Base-by-base conservation (phyloP, 2,888 invertebrate species). In the Pemphredon lugubris region DNA sequence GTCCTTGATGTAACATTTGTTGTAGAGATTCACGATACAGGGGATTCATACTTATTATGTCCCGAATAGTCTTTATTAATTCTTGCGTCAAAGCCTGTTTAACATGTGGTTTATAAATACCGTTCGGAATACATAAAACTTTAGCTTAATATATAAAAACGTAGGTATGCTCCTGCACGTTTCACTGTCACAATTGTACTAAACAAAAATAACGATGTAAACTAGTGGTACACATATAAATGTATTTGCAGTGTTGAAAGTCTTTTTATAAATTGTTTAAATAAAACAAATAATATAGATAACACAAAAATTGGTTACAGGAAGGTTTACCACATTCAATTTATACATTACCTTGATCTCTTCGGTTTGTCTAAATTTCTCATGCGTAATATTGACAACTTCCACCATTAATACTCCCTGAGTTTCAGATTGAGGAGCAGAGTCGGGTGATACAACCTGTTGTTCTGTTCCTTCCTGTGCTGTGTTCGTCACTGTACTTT, bases 21-120 rank as follows among this genome's bases (percentile, higher is more conserved):
- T 98, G 97, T n/a, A 99, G 93, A 53, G 98, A 97, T 89, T 99
- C 99, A 77, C 98, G 95, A 88, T 99, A 99, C 65, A 99, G 91
- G 0, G 98, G 98, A 93, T 99, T 99, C 92, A 99, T 93, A 77
- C 97, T 96, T 72, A 99, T 98, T 66, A 99, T 98, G 90, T 99
- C 99, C 58, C 98, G 92, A 75, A 99, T 98, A 0, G 98, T 99
- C 91, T 98, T 98, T 45, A 98, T 97, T 64, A 98, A 94, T 92
- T 99, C 98, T 90, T 98, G 98, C 0, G 97, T 98, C 60, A 98
- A 88, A 0, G 98, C 98, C 93, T 93, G 11, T 16, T 34, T 4
- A 34, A 4, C n/a, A n/a, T n/a, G n/a, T n/a, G n/a, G n/a, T n/a
- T 26, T 26, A 26, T 13, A 18, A 57, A 64, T 13, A 21, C 20